Base-by-base conservation (phyloP, 2,797 vertebrate genomes). In the Schizopygopsis pylzovi region DNA sequence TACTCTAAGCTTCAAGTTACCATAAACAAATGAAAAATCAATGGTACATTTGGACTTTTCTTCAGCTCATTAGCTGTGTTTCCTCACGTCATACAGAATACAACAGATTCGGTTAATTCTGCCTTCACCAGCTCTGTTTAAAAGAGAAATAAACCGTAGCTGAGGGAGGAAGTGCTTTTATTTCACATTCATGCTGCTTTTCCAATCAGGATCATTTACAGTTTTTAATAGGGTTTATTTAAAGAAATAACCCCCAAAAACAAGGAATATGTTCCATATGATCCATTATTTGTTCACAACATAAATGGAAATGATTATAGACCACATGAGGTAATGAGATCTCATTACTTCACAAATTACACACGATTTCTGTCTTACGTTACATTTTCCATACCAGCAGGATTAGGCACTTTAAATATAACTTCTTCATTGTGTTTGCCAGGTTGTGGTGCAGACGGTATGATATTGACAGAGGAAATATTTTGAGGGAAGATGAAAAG, bases 91-190 rank as follows among this genome's bases (percentile, higher is more conserved):
- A 94, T 94, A 92, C 92, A 92, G 93, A 92, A 94, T 93, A 95
- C 94, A 94, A 95, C 94, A 93, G 92, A 95, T 95, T 91, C 91
- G 85, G 91, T 91, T 95, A 95, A 95, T 95, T 95, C 93, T 92
- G 92, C 91, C 91, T 56, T 91, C 92, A 91, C 93, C 93, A 91
- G 94, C 92, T 92, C 92, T 89, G 89, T 92, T 91, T 91, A 91
- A 91, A 33, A 89, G 90, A 90, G 84, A 91, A 91, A 91, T 94
- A 93, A 92, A 91, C 91, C 85, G 88, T 91, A 87, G 88, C 91
- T 90, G 88, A 91, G 85, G 92, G 90, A 82, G 87, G 93, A 93
- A 93, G 93, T 92, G 89, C 87, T 86, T 88, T 88, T 37, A 87
- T 54, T 52, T 39, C 89, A 77, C 79, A 87, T 81, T 77, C 81